A percentile compares a stretch with the other conserved stretches of the same genome.
Conservation (phyloP, 2,888 invertebrate species). For the Polylopha cassiicola region DNA sequence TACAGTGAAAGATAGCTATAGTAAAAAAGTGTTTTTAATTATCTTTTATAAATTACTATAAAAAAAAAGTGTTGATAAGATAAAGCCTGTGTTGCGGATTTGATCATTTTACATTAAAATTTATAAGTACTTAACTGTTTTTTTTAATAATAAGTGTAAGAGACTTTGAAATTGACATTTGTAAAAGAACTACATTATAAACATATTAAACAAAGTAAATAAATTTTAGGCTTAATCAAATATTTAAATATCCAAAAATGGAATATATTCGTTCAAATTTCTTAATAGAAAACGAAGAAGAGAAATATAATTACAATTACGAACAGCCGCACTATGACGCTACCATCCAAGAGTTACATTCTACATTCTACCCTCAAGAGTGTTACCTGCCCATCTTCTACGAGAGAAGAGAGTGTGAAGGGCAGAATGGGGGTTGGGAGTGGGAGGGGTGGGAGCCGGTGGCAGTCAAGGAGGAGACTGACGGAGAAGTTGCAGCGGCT, state of each 20-base stretch:
- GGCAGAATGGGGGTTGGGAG: constrained; percentile 29
- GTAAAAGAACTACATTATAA: too few relatives aligned
- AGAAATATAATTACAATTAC: constrained; percentile 27
- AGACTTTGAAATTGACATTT: too few relatives aligned
- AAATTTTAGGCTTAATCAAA: too few relatives aligned
- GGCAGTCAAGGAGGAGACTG: constrained; percentile 48
- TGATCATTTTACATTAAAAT: too few relatives aligned
- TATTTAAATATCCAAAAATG: constrained; percentile 41
- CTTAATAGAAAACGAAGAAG: constrained; percentile 33
- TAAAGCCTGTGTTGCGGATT: too few relatives aligned
- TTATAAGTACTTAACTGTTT: too few relatives aligned
- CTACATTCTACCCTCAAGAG: constrained; percentile 25
- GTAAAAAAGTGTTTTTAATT: too few relatives aligned
- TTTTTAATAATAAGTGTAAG: too few relatives aligned
- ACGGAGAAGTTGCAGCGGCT: constrained; percentile 28
- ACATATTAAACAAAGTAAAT: too few relatives aligned
- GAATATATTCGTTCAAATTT: constrained; percentile 47
- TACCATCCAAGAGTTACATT: constrained; percentile 27
- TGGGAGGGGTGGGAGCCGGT: constrained; percentile 43
- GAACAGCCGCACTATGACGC: constrained; percentile 24
- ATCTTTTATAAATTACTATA: too few relatives aligned
- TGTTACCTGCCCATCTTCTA: constrained; percentile 51
- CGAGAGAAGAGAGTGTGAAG: constrained; percentile 35
- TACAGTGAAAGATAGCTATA: too few relatives aligned
- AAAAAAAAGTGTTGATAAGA: too few relatives aligned